Percentiles rank a stretch among this genome's conserved stretches.
phyloP scores from a whole-genome alignment of 2,797 vertebrate genomes.

The Sebastes taczanowskii region DNA sequence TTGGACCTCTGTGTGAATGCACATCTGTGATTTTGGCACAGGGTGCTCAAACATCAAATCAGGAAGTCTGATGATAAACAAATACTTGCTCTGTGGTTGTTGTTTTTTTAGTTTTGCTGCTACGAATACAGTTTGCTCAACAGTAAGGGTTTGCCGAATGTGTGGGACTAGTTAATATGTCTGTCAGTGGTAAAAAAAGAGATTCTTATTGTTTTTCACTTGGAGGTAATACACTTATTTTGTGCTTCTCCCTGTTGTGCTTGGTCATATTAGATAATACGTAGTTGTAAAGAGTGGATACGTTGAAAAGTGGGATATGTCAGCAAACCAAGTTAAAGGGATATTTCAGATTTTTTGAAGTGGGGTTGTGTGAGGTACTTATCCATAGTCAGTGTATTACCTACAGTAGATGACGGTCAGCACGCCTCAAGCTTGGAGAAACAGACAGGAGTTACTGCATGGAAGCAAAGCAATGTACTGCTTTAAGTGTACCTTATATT shows the following conservation, averaged over 20 bases:
- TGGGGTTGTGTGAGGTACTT: no score
- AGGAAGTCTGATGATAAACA: background rate
- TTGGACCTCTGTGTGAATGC: background rate
- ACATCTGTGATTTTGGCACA: background rate
- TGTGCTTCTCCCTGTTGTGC: background rate
- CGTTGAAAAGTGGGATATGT: background rate
- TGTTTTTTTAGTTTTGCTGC: background rate
- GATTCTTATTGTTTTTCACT: background rate
- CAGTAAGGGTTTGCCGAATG: background rate
- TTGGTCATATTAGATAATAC: rapidly evolving
- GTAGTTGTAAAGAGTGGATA: background rate
- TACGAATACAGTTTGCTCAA: background rate
- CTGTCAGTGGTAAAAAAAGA: background rate
- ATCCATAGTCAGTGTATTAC: no score
- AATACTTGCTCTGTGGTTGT: background rate
- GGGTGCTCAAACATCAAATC: background rate
- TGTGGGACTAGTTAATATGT: background rate
- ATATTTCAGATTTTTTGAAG: no score
- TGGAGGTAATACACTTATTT: background rate
- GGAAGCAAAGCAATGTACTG: no score
- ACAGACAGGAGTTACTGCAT: no score
- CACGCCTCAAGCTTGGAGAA: no score
- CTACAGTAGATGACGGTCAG: no score
- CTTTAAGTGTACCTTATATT: no score
- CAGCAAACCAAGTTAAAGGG: background rate